phyloP scores from a whole-genome alignment of 2,113 vertebrate species.

The Macquaria ambigua region DNA sequence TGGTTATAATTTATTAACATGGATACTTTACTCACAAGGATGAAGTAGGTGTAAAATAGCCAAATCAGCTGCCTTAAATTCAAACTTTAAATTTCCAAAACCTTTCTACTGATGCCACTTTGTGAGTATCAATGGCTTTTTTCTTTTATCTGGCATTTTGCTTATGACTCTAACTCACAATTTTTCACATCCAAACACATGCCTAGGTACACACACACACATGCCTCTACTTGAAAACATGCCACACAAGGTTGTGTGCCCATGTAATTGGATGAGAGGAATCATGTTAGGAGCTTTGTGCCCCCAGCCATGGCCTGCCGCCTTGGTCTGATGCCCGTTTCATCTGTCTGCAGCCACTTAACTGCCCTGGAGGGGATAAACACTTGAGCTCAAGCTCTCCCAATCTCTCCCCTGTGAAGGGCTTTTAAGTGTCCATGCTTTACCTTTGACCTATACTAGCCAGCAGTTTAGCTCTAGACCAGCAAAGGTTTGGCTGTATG shows the following conservation, averaged over 20 bases:
- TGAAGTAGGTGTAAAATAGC: neutral
- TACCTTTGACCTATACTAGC: slow-evolving; percentile 27
- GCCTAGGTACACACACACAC: neutral
- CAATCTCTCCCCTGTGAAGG: slow-evolving; percentile 12
- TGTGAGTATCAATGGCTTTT: neutral
- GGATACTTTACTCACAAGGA: neutral
- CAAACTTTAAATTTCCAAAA: neutral
- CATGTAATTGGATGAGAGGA: slow-evolving; percentile 73
- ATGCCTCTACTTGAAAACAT: slow-evolving; percentile 22
- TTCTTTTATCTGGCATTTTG: neutral
- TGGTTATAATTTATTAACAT: neutral
- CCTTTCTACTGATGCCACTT: neutral
- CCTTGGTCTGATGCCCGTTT: slow-evolving; percentile 48
- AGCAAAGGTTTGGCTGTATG: slow-evolving; percentile 3
- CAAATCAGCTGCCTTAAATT: neutral
- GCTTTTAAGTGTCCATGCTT: slow-evolving; percentile 22
- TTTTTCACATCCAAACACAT: neutral
- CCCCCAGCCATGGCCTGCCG: slow-evolving; percentile 35
- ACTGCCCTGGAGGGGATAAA: slow-evolving; percentile 42
- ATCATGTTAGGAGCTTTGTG: slow-evolving; percentile 68
- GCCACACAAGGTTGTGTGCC: slow-evolving; percentile 39
- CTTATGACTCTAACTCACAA: slow-evolving; percentile 6
- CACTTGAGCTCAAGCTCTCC: slow-evolving; percentile 10
- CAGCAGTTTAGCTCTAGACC: slow-evolving; percentile 12
- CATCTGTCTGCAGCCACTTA: slow-evolving; percentile 37